Evolutionary conservation across 2,888 invertebrate species (phyloP), one percentile per base, ranked within the genome.

Genomic region (Mimachlamys varia): DNA sequence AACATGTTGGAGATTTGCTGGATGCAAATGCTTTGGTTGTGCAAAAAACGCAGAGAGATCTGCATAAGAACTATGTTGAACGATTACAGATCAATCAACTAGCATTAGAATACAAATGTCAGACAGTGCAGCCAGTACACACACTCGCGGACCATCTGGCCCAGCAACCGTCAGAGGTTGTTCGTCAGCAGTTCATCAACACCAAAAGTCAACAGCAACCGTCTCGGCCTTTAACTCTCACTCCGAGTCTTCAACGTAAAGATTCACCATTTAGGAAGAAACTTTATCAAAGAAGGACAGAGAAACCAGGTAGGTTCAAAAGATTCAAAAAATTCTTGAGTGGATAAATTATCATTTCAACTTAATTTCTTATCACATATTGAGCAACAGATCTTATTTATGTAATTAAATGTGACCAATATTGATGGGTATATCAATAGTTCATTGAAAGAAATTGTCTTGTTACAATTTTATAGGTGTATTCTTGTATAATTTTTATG

Each of bases 1-100:
- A 76, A 12, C 76, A 76, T 76, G 22, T 76, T 22, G 76, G 76
- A 27, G 76, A 76, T 76, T 76, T 76, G 27, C 33, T 76, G 17
- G 76, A 76, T 13, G 76, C 76, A 33, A 76, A 76, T 76, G 33
- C 76, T 76, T 76, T 76, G 76, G 76, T 76, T 27, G 76, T 76
- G 33, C 76, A 33, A 13, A 76, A 33, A 76, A 76, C 76, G 33
- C 33, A 76, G 76, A 76, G 76, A 76, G 76, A 76, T 27, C 12
- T 33, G 0, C 33, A 33, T 7, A 76, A 15, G 33, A 76, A 76
- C 27, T 76, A 76, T 76, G 76, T 76, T 33, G 76, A 76, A 76
- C 76, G 76, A 10, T 22, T 76, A 76, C 76, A 76, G 33, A 76
- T 76, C 27, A 27, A 76, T 12, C 76, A 76, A 22, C 12, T 76